Evolutionary conservation across 1,140 invertebrate genomes (phyloP), one percentile per base, ranked within the genome.

Genomic region (Rhynchophorus ferrugineus): DNA sequence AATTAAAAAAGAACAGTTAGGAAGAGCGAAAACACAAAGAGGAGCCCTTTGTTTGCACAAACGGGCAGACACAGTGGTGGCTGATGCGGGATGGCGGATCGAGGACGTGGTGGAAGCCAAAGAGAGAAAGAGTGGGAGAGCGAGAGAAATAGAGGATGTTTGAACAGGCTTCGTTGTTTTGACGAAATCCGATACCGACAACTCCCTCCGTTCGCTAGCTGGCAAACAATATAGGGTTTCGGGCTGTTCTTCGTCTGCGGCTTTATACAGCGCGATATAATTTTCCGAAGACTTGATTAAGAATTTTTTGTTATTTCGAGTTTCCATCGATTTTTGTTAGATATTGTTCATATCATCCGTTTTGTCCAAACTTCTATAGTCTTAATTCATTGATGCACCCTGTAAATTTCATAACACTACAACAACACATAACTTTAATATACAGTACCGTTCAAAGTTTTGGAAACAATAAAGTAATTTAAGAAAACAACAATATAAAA

Each of bases 81-180:
- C 5, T 29, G 5, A 29, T 6, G 11, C 24, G 5, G 5, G 24
- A 29, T 29, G 24, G 11, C 24, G 24, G 24, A 29, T n/a, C n/a
- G 24, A 11, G 24, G 24, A 11, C 24, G 24, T 34, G 37, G 39
- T 11, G 20, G 35, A 45, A 35, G 44, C 37, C 33, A 43, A 42
- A 39, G 41, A 39, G 37, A 39, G 42, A 38, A 21, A 34, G 46
- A 11, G 8, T 20, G 17, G 14, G 45, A 33, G 9, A 34, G 29
- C 19, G 49, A 52, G 36, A 54, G 44, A 44, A 33, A 14, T 42
- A 52, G 35, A 47, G 37, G 44, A 47, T 54, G 51, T 54, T 54
- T 54, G 37, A 54, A 54, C 51, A 54, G 51, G 44, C 51, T 54
- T 54, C 51, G 51, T 54, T 54, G 51, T 54, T 54, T 54, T 54